phyloP scores from a whole-genome alignment of 2,113 vertebrate genomes.

The Prunella himalayana region DNA sequence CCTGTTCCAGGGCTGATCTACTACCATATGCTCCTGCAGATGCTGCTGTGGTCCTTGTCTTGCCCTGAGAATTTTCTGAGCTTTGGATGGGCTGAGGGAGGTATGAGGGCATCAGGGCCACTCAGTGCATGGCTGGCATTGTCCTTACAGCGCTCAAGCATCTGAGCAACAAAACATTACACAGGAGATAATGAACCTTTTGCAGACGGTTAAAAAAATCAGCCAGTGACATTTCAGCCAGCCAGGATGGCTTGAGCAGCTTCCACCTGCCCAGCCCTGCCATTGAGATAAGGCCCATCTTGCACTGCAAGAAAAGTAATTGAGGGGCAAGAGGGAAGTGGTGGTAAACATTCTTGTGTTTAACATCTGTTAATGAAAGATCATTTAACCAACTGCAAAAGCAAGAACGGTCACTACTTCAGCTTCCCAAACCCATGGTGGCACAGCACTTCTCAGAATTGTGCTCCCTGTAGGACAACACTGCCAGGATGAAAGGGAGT shows the following conservation, averaged over 20 bases:
- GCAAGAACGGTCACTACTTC: not conserved
- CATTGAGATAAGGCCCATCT: not conserved
- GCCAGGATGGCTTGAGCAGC: not conserved
- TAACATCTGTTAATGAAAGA: not conserved
- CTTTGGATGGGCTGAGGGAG: not conserved
- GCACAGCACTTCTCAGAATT: not conserved
- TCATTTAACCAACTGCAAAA: not conserved
- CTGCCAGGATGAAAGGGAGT: not conserved
- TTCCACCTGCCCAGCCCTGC: not conserved
- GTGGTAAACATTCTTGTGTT: not conserved
- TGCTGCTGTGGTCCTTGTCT: not conserved
- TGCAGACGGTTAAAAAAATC: not conserved
- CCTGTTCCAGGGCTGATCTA: not conserved
- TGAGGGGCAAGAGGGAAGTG: not conserved
- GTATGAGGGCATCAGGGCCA: not conserved
- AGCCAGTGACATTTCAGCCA: not conserved
- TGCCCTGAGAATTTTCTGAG: not conserved
- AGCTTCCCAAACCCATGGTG: not conserved
- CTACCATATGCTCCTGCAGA: not conserved
- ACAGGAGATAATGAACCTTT: not conserved
- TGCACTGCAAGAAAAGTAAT: not conserved
- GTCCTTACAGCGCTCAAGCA: not conserved
- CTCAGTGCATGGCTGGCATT: not conserved
- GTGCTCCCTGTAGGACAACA: fast-evolving
- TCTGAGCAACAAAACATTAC: not conserved